Evolutionary conservation across 1,140 invertebrate species (phyloP).

Genomic region (Stenopsyche tienmushanensis): DNA sequence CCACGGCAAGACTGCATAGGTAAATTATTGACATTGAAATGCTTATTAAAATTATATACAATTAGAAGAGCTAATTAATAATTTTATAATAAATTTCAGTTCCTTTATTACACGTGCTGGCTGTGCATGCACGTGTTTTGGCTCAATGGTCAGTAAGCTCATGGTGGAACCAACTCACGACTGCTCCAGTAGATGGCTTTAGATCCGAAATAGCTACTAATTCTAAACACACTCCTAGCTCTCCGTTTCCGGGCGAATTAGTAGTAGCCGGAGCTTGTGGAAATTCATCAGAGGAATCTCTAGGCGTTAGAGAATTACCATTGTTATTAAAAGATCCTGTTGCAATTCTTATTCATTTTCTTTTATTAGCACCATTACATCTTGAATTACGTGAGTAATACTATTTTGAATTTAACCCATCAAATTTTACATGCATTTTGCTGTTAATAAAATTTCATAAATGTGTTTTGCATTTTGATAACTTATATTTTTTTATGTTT

Average conservation of each 20-base stretch:
- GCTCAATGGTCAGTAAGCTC: conserved; percentile 66
- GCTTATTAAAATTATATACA: conserved; percentile 4
- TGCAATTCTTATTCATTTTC: conserved; percentile 81
- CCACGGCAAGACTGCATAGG: conserved; percentile 84
- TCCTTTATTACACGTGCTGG: conserved; percentile 83
- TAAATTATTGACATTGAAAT: conserved; percentile 18
- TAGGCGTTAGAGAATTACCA: conserved; percentile 68
- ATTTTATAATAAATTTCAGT: conserved; percentile 58
- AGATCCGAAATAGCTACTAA: not conserved
- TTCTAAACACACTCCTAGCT: conserved; percentile 41
- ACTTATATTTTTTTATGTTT: conserved; percentile 41
- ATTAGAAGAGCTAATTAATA: conserved; percentile 12
- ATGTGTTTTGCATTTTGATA: not conserved
- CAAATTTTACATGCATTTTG: not conserved
- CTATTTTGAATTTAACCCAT: not conserved
- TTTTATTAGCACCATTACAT: conserved; percentile 80
- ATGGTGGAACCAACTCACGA: conserved; percentile 65
- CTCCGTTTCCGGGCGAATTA: conserved; percentile 40
- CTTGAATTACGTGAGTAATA: conserved; percentile 77
- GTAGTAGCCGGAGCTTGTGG: conserved; percentile 29
- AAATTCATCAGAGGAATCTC: conserved; percentile 44
- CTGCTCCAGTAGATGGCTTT: conserved; percentile 42
- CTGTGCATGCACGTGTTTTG: conserved; percentile 76
- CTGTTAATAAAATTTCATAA: not conserved
- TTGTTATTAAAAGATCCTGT: conserved; percentile 81